These are phyloP conservation scores for Burhinus bistriatus DNA, from an alignment of 2,113 vertebrate genomes.

Conservation along the genomic window DNA sequence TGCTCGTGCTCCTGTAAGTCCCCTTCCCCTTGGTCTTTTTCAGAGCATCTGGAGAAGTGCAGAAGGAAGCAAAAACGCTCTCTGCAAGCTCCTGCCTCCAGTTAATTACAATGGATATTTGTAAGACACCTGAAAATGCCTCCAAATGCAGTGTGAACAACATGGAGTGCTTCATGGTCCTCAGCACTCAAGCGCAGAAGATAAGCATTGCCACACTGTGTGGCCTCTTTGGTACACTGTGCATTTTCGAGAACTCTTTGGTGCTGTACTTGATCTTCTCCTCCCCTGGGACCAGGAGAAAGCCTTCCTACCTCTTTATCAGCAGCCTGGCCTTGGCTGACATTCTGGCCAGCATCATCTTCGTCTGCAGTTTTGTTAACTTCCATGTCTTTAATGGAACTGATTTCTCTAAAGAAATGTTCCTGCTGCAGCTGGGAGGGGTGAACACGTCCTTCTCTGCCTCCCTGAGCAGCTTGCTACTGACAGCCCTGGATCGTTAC, in stretches of 20 bases:
- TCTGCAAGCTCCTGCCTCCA: neutral
- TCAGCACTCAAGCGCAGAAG: slow-evolving; percentile 62
- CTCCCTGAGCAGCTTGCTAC: slow-evolving; percentile 89
- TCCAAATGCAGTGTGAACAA: slow-evolving; percentile 47
- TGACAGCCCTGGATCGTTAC: slow-evolving; percentile 90
- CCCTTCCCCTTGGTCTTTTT: neutral
- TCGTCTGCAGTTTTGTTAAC: slow-evolving; percentile 83
- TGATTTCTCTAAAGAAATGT: slow-evolving; percentile 60
- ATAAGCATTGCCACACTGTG: slow-evolving; percentile 79
- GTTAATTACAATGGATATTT: slow-evolving; percentile 42
- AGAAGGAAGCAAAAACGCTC: neutral
- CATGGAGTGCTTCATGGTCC: slow-evolving; percentile 84
- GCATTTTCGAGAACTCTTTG: slow-evolving; percentile 81
- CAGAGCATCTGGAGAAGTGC: neutral
- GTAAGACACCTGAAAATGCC: neutral
- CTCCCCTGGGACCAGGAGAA: slow-evolving; percentile 72
- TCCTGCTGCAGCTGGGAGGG: slow-evolving; percentile 89
- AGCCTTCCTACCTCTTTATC: slow-evolving; percentile 90
- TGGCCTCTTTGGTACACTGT: slow-evolving; percentile 80
- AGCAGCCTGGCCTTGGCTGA: slow-evolving; percentile 89
- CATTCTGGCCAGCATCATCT: slow-evolving; percentile 85
- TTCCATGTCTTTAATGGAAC: slow-evolving; percentile 81
- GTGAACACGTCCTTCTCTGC: slow-evolving; percentile 87
- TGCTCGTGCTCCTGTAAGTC: neutral
- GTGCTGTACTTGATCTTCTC: slow-evolving; percentile 82